Conservation (phyloP, 2,888 invertebrate species). For the Morpho achilles region DNA sequence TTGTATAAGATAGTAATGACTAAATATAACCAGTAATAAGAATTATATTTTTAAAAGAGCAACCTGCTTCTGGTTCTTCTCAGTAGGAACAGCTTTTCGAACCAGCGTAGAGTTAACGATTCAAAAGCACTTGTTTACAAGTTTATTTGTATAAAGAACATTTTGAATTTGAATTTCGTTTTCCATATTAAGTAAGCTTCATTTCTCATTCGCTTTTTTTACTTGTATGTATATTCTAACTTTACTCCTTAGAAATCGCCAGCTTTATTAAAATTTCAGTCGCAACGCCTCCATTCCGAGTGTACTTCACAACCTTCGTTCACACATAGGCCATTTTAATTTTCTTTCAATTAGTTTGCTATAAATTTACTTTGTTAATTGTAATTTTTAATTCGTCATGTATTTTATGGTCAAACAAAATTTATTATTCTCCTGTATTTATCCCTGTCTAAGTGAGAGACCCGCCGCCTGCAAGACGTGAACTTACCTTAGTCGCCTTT, state of each 20-base stretch:
- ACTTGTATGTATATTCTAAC: background rate
- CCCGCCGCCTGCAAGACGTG: no score
- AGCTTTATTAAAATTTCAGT: conserved; percentile 14
- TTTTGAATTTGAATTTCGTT: background rate
- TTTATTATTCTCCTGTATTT: no score
- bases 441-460: no score
- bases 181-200: background rate
- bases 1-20: no score
- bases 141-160: no score
- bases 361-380: background rate
- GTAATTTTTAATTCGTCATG: background rate
- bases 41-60: no score
- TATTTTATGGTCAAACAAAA: no score
- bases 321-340: background rate
- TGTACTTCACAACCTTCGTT: conserved; percentile 7
- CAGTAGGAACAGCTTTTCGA: no score
- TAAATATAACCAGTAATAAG: no score
- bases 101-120: background rate
- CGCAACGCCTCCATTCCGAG: conserved; percentile 10
- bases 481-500: no score
- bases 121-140: background rate
- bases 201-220: conserved; percentile 3
- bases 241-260: conserved; percentile 7
- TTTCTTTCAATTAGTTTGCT: no score
- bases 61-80: no score